Evolutionary conservation across 1,140 invertebrate genomes (phyloP).

Genomic region (Hermetia illucens): DNA sequence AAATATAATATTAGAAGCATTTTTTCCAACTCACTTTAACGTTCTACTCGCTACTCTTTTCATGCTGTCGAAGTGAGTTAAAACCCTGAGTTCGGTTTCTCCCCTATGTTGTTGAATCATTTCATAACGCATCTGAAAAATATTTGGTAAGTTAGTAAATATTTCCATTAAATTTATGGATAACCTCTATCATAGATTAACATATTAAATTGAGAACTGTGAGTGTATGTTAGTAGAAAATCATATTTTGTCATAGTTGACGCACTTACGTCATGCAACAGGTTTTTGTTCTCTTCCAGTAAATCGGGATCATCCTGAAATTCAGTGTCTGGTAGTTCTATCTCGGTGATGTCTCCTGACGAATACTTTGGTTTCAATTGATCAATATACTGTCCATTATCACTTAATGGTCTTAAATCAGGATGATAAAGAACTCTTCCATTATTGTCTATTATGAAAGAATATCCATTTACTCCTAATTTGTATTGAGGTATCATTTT

Average conservation of each 20-base stretch:
- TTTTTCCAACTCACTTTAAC: conserved; percentile 15
- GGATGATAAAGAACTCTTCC: conserved; percentile 95
- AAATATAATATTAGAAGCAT: background rate
- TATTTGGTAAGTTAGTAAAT: conserved; percentile 9
- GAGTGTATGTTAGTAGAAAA: too few species aligned
- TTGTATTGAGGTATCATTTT: conserved; percentile 85
- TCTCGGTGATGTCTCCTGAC: conserved; percentile 85
- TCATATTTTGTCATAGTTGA: too few species aligned
- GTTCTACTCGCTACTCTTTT: conserved; percentile 35
- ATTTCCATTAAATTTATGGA: background rate
- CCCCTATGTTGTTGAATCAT: conserved; percentile 86
- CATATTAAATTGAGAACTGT: too few species aligned
- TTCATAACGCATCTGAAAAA: conserved; percentile 66
- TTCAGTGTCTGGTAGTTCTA: conserved; percentile 76
- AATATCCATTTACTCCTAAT: conserved; percentile 93
- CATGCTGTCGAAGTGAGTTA: conserved; percentile 81
- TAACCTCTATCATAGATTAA: too few species aligned
- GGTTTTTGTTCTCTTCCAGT: conserved; percentile 27
- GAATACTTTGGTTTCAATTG: conserved; percentile 83
- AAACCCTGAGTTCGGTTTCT: conserved; percentile 67
- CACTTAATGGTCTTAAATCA: conserved; percentile 72
- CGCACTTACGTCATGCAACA: conserved; percentile 64
- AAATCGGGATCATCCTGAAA: conserved; percentile 49
- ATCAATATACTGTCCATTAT: conserved; percentile 60
- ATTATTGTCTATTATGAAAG: conserved; percentile 94